phyloP scores from a whole-genome alignment of 2,888 invertebrate species.

The Euplexia lucipara region DNA sequence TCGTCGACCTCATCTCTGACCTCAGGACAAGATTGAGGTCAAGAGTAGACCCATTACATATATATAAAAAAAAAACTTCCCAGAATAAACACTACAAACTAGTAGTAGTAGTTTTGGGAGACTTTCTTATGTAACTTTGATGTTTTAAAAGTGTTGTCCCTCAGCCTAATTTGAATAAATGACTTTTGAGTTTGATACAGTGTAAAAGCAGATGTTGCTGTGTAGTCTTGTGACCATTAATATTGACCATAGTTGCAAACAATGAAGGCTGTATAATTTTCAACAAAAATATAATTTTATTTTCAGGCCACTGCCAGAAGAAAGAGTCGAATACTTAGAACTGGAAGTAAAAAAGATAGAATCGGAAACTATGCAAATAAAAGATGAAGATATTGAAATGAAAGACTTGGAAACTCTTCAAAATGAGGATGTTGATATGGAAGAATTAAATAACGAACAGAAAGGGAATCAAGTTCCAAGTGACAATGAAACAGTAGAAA shows the following conservation, averaged over 20 bases:
- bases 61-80: too few relatives aligned
- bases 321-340: constrained; percentile 20
- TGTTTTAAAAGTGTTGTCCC: too few relatives aligned
- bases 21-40: too few relatives aligned
- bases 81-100: too few relatives aligned
- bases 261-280: not conserved
- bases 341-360: constrained; percentile 7
- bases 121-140: too few relatives aligned
- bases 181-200: too few relatives aligned
- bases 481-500: not conserved
- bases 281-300: constrained; percentile 3
- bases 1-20: too few relatives aligned
- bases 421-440: constrained; percentile 35
- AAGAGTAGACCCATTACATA: too few relatives aligned
- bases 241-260: not conserved
- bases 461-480: not conserved
- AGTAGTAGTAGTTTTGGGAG: too few relatives aligned
- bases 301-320: constrained; percentile 62
- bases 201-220: not conserved
- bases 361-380: not conserved
- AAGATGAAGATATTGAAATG: constrained; percentile 15
- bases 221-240: not conserved
- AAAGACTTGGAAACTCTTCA: constrained; percentile 8
- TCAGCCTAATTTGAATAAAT: too few relatives aligned
- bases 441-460: constrained; percentile 4